Evolutionary conservation across 2,888 invertebrate genomes (phyloP).

Genomic region (Chymomyza caudatula): DNA sequence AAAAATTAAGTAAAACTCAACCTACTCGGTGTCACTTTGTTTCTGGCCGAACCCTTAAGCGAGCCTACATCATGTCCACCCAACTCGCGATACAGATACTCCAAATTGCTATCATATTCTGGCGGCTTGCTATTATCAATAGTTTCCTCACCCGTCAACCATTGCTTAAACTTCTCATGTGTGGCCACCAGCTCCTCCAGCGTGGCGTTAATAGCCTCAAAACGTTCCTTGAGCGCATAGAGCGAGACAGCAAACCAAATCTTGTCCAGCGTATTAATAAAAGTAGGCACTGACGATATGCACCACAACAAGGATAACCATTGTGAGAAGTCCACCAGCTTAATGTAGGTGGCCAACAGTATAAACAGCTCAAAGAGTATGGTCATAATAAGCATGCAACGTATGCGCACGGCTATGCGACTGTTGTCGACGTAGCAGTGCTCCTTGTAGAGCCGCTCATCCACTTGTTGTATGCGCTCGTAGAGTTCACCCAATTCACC

Average conservation of each 20-base stretch:
- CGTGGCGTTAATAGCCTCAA: slow-evolving; percentile 66
- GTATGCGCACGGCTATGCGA: slow-evolving; percentile 59
- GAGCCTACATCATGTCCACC: slow-evolving; percentile 53
- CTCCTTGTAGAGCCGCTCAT: slow-evolving; percentile 73
- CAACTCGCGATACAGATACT: slow-evolving; percentile 64
- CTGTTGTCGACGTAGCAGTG: slow-evolving; percentile 69
- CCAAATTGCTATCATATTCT: slow-evolving; percentile 58
- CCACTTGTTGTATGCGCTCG: slow-evolving; percentile 73
- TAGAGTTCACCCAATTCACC: slow-evolving; percentile 68
- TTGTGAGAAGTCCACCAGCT: slow-evolving; percentile 65
- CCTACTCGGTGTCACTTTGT: slow-evolving; percentile 62
- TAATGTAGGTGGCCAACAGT: slow-evolving; percentile 60
- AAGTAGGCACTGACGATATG: slow-evolving; percentile 73
- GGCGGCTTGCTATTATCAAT: slow-evolving; percentile 35
- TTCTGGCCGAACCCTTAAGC: slow-evolving; percentile 43
- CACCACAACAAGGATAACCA: slow-evolving; percentile 71
- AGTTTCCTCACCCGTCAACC: slow-evolving; percentile 32
- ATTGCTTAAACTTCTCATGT: slow-evolving; percentile 62
- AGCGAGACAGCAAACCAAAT: slow-evolving; percentile 77
- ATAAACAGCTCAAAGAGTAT: slow-evolving; percentile 69
- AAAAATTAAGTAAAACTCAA: background rate
- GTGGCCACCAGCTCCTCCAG: slow-evolving; percentile 62
- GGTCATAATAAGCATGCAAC: slow-evolving; percentile 64
- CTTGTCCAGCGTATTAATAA: slow-evolving; percentile 76
- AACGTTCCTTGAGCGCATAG: slow-evolving; percentile 73